Percentiles rank a stretch among this genome's conserved stretches.
phyloP scores from a whole-genome alignment of 2,113 vertebrate genomes.

The Myanophis thanlyinensis region DNA sequence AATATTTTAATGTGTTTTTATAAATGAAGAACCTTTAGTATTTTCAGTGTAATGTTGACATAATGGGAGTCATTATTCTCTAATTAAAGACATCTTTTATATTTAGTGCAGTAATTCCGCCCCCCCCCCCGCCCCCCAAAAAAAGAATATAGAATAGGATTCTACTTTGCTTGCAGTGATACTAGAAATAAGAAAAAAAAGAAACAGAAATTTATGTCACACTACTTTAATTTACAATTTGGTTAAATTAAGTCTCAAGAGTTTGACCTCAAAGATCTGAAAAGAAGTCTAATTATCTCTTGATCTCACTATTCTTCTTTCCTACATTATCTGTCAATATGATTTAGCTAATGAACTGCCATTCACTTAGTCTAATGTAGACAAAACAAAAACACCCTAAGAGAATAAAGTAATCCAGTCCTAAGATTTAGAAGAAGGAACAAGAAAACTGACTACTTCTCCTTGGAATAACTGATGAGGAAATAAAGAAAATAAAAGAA shows the following conservation, averaged over 20 bases:
- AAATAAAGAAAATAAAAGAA: background rate
- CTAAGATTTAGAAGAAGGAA: background rate
- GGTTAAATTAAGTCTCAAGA: background rate
- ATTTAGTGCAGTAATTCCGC: background rate
- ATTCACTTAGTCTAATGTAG: background rate
- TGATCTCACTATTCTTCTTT: background rate
- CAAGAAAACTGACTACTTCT: background rate
- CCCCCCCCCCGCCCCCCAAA: too few relatives aligned
- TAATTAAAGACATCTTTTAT: background rate
- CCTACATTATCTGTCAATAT: background rate
- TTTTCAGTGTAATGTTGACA: background rate
- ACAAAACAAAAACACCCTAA: background rate
- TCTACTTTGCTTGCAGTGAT: background rate
- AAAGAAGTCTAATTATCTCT: background rate
- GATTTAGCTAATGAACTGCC: background rate
- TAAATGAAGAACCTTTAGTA: background rate
- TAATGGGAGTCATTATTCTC: background rate
- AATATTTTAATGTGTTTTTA: background rate
- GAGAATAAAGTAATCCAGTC: background rate
- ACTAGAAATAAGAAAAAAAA: background rate
- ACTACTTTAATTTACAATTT: background rate
- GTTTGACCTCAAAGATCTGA: background rate
- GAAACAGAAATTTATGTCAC: background rate
- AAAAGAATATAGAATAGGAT: background rate
- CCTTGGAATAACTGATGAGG: background rate